Conservation (phyloP, 1,140 invertebrate species). For the Asbolus verrucosus region DNA sequence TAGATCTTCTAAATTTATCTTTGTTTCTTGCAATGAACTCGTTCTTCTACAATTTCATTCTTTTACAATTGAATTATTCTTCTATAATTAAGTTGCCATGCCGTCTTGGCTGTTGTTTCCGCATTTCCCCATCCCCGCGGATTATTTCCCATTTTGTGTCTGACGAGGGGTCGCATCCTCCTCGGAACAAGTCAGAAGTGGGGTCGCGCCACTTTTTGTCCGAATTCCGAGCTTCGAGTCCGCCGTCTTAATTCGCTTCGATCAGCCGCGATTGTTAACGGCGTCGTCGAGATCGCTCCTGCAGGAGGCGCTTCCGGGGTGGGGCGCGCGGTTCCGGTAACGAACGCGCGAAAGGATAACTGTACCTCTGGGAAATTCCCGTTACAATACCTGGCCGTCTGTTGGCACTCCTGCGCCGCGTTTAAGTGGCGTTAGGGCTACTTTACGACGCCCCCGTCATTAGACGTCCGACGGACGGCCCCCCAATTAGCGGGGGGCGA, state of each 20-base stretch:
- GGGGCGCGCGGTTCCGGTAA: slow-evolving; percentile 7
- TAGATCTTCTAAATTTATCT: too few species aligned
- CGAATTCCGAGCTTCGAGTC: too few species aligned
- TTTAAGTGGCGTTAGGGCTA: slow-evolving; percentile 33
- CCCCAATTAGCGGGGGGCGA: slow-evolving; percentile 8
- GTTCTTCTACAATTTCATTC: not conserved
- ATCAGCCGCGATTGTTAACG: not conserved
- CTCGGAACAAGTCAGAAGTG: too few species aligned
- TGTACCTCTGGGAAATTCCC: slow-evolving; percentile 33
- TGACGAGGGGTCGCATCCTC: not conserved
- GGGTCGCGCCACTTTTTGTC: too few species aligned
- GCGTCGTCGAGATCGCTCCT: not conserved
- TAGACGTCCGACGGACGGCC: slow-evolving; percentile 13
- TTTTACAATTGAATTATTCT: not conserved
- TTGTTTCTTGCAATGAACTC: too few species aligned
- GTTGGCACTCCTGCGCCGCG: slow-evolving; percentile 20
- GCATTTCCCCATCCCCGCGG: not conserved
- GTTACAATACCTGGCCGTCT: slow-evolving; percentile 33
- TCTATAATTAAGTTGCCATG: not conserved
- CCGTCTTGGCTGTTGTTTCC: not conserved
- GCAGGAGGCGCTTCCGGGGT: not conserved
- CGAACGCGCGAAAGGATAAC: slow-evolving; percentile 29
- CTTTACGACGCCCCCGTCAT: slow-evolving; percentile 28
- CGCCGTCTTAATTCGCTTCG: not conserved
- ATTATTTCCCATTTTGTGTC: not conserved